These are phyloP conservation scores for Nephrotoma flavescens DNA, from an alignment of 2,888 invertebrate species.

Conservation along the genomic window DNA sequence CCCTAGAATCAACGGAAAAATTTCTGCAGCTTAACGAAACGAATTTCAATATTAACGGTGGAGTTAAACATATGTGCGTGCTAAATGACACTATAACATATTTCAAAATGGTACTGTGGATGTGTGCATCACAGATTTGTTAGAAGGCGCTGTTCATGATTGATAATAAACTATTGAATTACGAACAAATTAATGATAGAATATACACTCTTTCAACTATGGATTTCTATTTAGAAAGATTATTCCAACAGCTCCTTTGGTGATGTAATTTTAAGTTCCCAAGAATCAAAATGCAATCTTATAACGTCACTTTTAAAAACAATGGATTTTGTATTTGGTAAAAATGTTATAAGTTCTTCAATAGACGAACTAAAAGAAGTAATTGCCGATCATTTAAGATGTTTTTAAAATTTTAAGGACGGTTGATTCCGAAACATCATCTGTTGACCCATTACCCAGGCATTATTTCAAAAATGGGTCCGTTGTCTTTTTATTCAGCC, in stretches of 20 bases:
- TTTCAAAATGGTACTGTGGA: slow-evolving; percentile 7
- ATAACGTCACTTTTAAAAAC: neutral
- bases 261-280: neutral
- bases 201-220: slow-evolving; percentile 11
- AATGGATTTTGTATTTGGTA: neutral
- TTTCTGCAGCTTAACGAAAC: neutral
- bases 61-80: slow-evolving; percentile 1
- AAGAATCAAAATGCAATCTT: neutral
- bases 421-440: neutral
- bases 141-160: slow-evolving; percentile 10
- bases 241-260: slow-evolving; percentile 7
- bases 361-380: neutral
- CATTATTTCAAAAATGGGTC: neutral
- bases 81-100: slow-evolving; percentile 8
- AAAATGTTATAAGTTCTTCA: neutral
- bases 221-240: slow-evolving; percentile 4
- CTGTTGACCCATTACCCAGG: neutral
- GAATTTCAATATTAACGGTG: slow-evolving; percentile 1
- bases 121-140: neutral
- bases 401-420: neutral
- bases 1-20: neutral
- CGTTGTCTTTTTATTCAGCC: neutral
- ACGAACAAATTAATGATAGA: slow-evolving; percentile 8
- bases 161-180: slow-evolving; percentile 4
- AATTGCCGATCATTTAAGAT: neutral